Conservation (phyloP, 1,140 invertebrate genomes). For the Saccostrea cuccullata region DNA sequence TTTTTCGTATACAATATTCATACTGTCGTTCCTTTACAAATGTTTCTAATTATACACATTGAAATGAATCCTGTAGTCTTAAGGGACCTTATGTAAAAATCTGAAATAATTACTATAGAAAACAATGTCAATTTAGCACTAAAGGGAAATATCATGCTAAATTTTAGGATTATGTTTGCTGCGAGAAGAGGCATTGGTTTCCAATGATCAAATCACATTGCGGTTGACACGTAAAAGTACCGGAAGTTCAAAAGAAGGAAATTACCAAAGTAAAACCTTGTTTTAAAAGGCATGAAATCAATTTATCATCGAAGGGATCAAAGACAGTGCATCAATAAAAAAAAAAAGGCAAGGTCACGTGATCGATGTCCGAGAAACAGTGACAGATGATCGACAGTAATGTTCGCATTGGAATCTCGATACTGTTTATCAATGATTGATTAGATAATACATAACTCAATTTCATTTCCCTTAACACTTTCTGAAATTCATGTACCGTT, state of each 20-base stretch:
- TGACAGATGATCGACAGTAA: neutral
- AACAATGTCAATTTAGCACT: neutral
- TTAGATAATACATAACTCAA: neutral
- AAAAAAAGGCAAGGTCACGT: neutral
- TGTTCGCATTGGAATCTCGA: neutral
- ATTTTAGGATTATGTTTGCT: neutral
- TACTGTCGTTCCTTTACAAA: too few species aligned
- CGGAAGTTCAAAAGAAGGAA: slow-evolving; percentile 5
- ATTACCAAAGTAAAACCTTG: neutral
- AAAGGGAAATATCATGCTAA: neutral
- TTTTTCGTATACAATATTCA: too few species aligned
- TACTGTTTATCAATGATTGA: neutral
- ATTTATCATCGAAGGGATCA: neutral
- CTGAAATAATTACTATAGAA: too few species aligned
- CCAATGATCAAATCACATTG: neutral
- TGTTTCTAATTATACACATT: too few species aligned
- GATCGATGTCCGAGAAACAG: neutral
- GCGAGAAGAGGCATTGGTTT: neutral
- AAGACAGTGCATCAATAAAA: neutral
- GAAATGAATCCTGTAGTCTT: too few species aligned
- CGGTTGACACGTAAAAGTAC: slow-evolving; percentile 2
- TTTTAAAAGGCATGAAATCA: neutral
- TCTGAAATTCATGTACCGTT: neutral
- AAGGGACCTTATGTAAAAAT: too few species aligned
- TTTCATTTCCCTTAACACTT: neutral